These are phyloP conservation scores for Drosophila watanabei DNA, from an alignment of 1,140 invertebrate species.

Conservation along the genomic window DNA sequence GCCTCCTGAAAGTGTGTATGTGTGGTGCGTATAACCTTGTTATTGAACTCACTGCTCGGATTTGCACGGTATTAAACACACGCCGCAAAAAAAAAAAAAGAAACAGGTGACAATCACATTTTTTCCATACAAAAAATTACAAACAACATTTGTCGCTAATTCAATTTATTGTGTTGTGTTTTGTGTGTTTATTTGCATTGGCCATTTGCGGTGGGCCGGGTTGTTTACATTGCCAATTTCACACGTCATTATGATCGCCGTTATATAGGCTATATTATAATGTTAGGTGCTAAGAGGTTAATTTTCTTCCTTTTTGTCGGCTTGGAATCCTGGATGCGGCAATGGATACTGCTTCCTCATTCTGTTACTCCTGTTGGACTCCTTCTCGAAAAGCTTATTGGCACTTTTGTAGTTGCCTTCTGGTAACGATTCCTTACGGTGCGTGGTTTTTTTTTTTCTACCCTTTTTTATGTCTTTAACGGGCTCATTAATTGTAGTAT, in stretches of 20 bases:
- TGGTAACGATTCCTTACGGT: conserved; percentile 2
- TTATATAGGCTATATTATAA: conserved; percentile 26
- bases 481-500: background rate
- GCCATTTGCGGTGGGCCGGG: conserved; percentile 29
- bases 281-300: conserved; percentile 23
- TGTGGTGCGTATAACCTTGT: conserved; percentile 60
- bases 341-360: no score
- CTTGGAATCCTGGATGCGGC: conserved; percentile 1
- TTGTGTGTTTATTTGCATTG: conserved; percentile 64
- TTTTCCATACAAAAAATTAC: conserved; percentile 40
- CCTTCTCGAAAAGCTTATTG: background rate
- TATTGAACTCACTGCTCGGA: conserved; percentile 62
- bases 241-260: conserved; percentile 49
- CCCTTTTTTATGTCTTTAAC: background rate
- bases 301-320: background rate
- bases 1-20: background rate
- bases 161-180: conserved; percentile 64
- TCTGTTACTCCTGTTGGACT: background rate
- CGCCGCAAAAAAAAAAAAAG: conserved; percentile 46
- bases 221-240: conserved; percentile 52
- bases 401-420: conserved; percentile 18
- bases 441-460: no score
- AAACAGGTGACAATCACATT: conserved; percentile 65
- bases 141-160: conserved; percentile 62
- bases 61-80: conserved; percentile 33